Conservation (phyloP, 2,797 vertebrate genomes). For the Eurystomus glaucurus region DNA sequence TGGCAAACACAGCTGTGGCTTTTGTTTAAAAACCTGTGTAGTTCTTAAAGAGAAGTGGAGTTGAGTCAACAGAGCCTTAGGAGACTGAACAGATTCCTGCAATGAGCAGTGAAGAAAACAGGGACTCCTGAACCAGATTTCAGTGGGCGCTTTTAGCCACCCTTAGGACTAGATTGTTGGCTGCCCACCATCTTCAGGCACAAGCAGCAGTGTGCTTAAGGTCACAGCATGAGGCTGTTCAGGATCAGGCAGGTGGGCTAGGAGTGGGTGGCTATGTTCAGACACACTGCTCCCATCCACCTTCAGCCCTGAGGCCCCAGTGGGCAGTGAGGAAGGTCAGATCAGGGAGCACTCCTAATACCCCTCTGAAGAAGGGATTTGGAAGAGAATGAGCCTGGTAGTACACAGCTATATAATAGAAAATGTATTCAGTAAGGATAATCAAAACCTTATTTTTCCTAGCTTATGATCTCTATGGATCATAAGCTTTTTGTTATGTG, state of each 20-base stretch:
- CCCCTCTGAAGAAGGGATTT: neutral
- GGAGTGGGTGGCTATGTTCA: fast-evolving
- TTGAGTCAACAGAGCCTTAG: neutral
- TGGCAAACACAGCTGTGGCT: neutral
- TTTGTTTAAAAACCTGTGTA: neutral
- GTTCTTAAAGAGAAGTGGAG: neutral
- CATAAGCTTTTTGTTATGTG: neutral
- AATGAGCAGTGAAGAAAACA: neutral
- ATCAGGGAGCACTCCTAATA: neutral
- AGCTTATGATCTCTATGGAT: neutral
- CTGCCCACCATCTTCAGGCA: neutral
- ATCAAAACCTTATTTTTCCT: neutral
- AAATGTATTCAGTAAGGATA: neutral
- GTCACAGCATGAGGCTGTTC: neutral
- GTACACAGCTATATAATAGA: neutral
- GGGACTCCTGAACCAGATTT: neutral
- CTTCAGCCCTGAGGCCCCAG: neutral
- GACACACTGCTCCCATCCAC: neutral
- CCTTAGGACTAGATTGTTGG: neutral
- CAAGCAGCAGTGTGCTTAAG: neutral
- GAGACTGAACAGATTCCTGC: neutral
- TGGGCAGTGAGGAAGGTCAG: neutral
- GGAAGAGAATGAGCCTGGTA: neutral
- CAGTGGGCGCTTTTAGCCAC: neutral
- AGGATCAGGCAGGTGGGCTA: neutral